Evolutionary conservation across 2,888 invertebrate species (phyloP).

Genomic region (Tetramorium bicarinatum): DNA sequence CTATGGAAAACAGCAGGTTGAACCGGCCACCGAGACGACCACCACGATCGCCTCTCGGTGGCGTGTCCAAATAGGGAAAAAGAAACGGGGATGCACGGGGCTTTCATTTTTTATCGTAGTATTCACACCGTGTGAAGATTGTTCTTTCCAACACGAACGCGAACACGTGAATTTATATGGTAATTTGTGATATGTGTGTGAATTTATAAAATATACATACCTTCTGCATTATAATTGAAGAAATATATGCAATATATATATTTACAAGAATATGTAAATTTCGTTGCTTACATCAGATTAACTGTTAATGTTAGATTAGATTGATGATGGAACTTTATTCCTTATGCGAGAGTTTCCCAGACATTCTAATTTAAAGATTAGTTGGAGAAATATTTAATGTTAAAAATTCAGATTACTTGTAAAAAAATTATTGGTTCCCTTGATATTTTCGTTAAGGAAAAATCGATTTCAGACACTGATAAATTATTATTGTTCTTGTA

Average conservation of each 20-base stretch:
- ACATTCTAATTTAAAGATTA: neutral
- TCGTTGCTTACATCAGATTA: neutral
- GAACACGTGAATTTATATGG: neutral
- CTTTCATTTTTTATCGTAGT: constrained; percentile 39
- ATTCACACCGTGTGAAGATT: constrained; percentile 1
- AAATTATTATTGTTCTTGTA: neutral
- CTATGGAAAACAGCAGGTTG: constrained; percentile 57
- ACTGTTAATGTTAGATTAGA: neutral
- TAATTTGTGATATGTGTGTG: neutral
- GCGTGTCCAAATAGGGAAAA: constrained; percentile 2
- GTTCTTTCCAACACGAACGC: constrained; percentile 11
- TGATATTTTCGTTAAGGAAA: neutral
- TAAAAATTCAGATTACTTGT: neutral
- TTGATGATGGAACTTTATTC: neutral
- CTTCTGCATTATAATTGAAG: neutral
- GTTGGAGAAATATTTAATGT: neutral
- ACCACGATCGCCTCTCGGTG: constrained; percentile 41
- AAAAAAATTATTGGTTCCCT: neutral
- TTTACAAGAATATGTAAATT: neutral
- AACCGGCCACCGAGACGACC: constrained; percentile 53
- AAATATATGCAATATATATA: neutral
- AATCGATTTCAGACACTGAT: neutral
- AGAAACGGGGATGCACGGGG: neutral
- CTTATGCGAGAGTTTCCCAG: neutral
- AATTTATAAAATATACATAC: neutral